Base-by-base conservation (phyloP, 2,888 invertebrate species). In the Liopterus haemorrhoidalis region DNA sequence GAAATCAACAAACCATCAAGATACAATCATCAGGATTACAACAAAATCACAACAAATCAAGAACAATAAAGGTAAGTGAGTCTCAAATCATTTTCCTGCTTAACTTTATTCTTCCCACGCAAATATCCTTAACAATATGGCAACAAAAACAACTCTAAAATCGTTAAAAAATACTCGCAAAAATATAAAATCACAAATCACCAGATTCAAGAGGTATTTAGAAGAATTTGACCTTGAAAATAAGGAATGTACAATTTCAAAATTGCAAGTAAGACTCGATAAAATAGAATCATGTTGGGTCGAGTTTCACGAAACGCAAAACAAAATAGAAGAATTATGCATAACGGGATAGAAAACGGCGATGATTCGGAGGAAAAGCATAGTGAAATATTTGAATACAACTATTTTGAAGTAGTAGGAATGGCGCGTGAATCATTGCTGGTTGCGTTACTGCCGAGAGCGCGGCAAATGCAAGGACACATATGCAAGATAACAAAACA, bases 291-390 rank as follows among this genome's bases (percentile, higher is more conserved):
- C 9, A 5, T 14, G 15, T 15, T 31, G 31, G 31, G 15, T 14
- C 9, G 31, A 11, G 15, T 31, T 31, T 6, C 3, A 31, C 9
- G 12, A 31, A 9, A 12, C 9, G 12, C 31, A 31, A 31, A 4
- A 9, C 4, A 4, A 11, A n/a, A 31, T 31, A 31, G 31, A 31
- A 31, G 2, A 4, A 31, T 31, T 31, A 15, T n/a, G n/a, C n/a
- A n/a, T n/a, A 31, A 14, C 12, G 12, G 4, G 15, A 11, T 12
- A 31, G 12, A 31, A 31, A 15, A 9, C 11, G 31, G 15, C 2
- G 11, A 9, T 4, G 31, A 16, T 31, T n/a, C n/a, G 31, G 33
- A 33, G 20, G 33, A 33, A 33, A 4, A 33, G 16, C 18, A 33
- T 19, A 18, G 33, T 4, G 33, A 33, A 33, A 4, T 2, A 16